Percentiles rank a stretch among this genome's conserved stretches.
phyloP scores from a whole-genome alignment of 2,888 invertebrate species.

The Plemyria rubiginata region DNA sequence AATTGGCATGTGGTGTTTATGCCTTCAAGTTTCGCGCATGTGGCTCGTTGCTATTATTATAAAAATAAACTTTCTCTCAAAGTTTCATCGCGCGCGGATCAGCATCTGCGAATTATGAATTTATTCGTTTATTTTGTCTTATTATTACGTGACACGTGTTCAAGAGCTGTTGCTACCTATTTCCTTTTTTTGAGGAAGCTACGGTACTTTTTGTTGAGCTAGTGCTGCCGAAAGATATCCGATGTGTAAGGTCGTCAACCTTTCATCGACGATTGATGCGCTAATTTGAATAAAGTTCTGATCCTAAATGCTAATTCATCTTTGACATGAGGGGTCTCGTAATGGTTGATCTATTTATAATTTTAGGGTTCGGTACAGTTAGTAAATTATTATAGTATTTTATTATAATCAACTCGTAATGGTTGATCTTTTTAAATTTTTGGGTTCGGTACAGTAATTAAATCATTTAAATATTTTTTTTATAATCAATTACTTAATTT shows the following conservation, averaged over 20 bases:
- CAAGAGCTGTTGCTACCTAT: constrained; percentile 37
- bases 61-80: constrained; percentile 83
- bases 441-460: too few relatives aligned
- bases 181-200: constrained; percentile 45
- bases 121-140: constrained; percentile 71
- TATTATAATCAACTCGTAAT: too few relatives aligned
- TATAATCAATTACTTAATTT: too few relatives aligned
- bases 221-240: constrained; percentile 25
- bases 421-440: too few relatives aligned
- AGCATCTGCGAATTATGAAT: constrained; percentile 82
- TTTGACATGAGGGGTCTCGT: too few relatives aligned
- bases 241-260: constrained; percentile 22
- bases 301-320: too few relatives aligned
- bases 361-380: too few relatives aligned
- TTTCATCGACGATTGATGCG: constrained; percentile 21
- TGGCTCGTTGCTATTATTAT: constrained; percentile 82
- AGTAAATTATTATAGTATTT: too few relatives aligned
- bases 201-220: constrained; percentile 38
- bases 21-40: constrained; percentile 66
- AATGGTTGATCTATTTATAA: too few relatives aligned
- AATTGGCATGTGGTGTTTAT: constrained; percentile 76
- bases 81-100: constrained; percentile 73
- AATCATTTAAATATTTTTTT: too few relatives aligned
- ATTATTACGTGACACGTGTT: constrained; percentile 72
- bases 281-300: not conserved